Evolutionary conservation across 1,140 invertebrate species (phyloP).

Genomic region (Platyura marginata): DNA sequence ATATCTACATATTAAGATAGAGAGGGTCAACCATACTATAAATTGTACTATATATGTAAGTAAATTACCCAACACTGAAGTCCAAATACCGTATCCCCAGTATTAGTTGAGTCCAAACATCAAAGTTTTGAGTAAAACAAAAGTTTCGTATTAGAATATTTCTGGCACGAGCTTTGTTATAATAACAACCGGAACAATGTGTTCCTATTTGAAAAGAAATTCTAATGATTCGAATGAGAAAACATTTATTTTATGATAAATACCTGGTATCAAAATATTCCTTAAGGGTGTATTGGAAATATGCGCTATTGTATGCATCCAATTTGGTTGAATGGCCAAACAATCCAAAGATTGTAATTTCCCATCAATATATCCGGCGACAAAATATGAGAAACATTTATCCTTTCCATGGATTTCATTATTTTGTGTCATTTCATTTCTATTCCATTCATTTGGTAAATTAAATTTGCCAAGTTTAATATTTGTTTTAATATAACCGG

Average conservation of each 20-base stretch:
- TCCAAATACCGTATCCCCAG: slow-evolving; percentile 68
- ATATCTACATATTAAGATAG: not conserved
- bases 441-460: slow-evolving; percentile 30
- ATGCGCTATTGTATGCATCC: slow-evolving; percentile 38
- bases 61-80: slow-evolving; percentile 41
- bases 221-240: not conserved
- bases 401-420: too few relatives aligned
- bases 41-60: slow-evolving; percentile 10
- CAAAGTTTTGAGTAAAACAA: slow-evolving; percentile 45
- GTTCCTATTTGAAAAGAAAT: slow-evolving; percentile 25
- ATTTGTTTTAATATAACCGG: slow-evolving; percentile 26
- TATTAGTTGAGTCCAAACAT: slow-evolving; percentile 58
- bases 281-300: slow-evolving; percentile 13
- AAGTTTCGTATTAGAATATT: slow-evolving; percentile 26
- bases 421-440: too few relatives aligned
- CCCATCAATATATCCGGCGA: slow-evolving; percentile 30
- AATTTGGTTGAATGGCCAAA: slow-evolving; percentile 38
- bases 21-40: not conserved
- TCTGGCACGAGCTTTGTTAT: slow-evolving; percentile 22
- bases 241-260: not conserved
- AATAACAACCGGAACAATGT: slow-evolving; percentile 44
- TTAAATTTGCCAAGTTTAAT: slow-evolving; percentile 27
- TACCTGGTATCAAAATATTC: slow-evolving; percentile 16
- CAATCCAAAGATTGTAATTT: slow-evolving; percentile 31
- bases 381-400: slow-evolving; percentile 28